phyloP scores from a whole-genome alignment of 2,113 vertebrate species.

The Ranitomeya variabilis region DNA sequence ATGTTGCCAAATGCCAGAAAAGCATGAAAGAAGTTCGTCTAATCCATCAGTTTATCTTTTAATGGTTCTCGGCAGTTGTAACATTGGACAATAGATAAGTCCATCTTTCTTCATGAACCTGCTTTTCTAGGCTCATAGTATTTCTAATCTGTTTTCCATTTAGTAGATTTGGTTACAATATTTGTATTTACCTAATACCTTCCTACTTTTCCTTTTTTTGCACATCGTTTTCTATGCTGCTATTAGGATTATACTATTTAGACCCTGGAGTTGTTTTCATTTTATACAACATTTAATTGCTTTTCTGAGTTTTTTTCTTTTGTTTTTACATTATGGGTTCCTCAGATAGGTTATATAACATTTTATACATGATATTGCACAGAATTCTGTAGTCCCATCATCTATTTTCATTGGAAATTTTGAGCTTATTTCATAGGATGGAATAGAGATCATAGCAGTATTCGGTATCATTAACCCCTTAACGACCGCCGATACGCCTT shows the following conservation, averaged over 20 bases:
- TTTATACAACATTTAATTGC: not conserved
- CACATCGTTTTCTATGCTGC: not conserved
- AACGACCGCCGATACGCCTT: no score
- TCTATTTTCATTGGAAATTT: not conserved
- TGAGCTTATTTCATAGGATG: not conserved
- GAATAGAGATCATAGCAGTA: not conserved
- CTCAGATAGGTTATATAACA: not conserved
- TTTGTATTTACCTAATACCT: not conserved
- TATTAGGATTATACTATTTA: not conserved
- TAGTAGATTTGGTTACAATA: not conserved
- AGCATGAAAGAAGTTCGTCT: not conserved
- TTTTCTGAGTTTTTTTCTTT: not conserved
- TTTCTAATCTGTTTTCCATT: conserved; percentile 1
- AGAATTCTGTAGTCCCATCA: not conserved
- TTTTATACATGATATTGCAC: not conserved
- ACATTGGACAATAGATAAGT: not conserved
- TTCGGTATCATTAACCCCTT: not conserved
- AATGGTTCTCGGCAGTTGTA: not conserved
- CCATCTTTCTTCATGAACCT: not conserved
- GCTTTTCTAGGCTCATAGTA: not conserved
- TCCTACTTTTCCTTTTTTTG: not conserved
- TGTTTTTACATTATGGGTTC: not conserved
- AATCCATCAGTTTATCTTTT: not conserved
- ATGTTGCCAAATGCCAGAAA: not conserved
- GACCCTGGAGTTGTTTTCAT: not conserved